phyloP scores from a whole-genome alignment of 1,140 invertebrate genomes.

The Diachasmimorpha longicaudata region DNA sequence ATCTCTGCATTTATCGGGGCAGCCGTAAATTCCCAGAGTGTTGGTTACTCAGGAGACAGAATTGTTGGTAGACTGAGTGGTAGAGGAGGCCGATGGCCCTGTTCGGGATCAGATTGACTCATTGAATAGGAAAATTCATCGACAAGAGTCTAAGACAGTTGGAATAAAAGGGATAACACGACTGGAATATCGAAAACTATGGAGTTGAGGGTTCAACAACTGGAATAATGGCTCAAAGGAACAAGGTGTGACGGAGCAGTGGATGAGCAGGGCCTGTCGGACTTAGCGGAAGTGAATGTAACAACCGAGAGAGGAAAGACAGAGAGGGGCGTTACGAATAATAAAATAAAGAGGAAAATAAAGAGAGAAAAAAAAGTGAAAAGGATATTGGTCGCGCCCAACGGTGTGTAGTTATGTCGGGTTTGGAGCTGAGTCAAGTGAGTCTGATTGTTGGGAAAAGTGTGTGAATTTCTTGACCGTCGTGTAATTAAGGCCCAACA shows the following conservation, averaged over 20 bases:
- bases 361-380: constrained; percentile 24
- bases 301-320: neutral
- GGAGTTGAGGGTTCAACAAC: neutral
- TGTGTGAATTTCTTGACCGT: neutral
- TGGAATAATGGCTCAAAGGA: constrained; percentile 24
- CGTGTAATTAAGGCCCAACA: too few relatives aligned
- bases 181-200: neutral
- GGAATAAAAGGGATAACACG: too few relatives aligned
- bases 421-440: neutral
- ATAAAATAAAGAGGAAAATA: neutral
- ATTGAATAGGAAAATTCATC: neutral
- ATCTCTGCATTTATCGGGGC: neutral
- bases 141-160: neutral
- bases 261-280: neutral
- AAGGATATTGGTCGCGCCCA: constrained; percentile 18
- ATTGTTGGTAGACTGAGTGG: neutral
- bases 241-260: constrained; percentile 9
- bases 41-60: neutral
- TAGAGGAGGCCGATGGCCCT: neutral
- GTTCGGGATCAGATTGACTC: neutral
- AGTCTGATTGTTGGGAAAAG: neutral
- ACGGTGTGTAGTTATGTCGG: neutral
- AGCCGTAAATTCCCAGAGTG: neutral
- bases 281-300: constrained; percentile 19
- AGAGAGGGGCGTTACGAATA: neutral